Percentiles rank a stretch among this genome's conserved stretches.
Evolutionary conservation across 1,140 invertebrate species (phyloP).

Genomic region (Acyrthosiphon pisum): DNA sequence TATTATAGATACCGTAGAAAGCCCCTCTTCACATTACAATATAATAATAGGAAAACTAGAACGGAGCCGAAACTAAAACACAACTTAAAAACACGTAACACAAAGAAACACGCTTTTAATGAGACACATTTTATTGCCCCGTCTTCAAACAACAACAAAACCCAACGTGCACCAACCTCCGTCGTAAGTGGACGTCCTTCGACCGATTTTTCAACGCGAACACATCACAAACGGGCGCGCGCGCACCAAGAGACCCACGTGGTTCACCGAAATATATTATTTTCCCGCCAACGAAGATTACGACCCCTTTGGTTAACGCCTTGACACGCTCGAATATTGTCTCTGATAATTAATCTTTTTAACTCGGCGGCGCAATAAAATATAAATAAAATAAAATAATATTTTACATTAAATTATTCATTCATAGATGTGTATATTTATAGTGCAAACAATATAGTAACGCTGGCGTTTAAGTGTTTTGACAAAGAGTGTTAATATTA

Average conservation of each 20-base stretch:
- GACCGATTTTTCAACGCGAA: neutral
- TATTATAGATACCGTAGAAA: too few species aligned
- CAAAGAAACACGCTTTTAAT: neutral
- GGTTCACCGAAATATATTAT: neutral
- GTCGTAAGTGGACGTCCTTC: neutral
- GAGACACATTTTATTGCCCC: neutral
- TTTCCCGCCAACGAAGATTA: slow-evolving; percentile 27
- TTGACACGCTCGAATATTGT: neutral
- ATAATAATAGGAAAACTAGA: neutral
- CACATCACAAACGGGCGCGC: neutral
- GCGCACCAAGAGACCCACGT: neutral
- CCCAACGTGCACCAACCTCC: neutral
- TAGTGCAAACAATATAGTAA: neutral
- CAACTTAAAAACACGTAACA: neutral
- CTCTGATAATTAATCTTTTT: neutral
- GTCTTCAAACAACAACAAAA: neutral
- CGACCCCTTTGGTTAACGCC: neutral
- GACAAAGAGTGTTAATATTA: neutral
- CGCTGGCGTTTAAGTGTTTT: neutral
- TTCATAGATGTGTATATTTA: neutral
- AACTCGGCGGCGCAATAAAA: neutral
- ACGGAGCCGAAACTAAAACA: neutral
- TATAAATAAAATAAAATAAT: too few species aligned
- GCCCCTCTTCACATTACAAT: neutral
- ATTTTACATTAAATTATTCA: neutral